Base-by-base conservation (phyloP, 2,888 invertebrate genomes). In the Sarcophaga rosellei region DNA sequence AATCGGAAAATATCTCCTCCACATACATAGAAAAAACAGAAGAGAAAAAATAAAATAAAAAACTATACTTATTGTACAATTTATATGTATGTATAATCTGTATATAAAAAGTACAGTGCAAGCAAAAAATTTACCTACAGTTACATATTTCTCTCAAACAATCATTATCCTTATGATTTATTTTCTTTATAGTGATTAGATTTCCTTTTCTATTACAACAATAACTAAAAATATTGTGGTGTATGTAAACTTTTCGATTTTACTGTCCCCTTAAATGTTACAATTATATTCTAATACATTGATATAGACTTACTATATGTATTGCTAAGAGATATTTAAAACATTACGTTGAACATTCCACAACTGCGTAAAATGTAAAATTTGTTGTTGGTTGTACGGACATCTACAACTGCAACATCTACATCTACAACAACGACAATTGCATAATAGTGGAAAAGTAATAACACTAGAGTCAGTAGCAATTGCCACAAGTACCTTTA, bases 271-370 rank as follows among this genome's bases (percentile, higher is more conserved):
- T 35, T 35, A 8, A 35, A 35, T 35, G 35, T 35, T 35, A 35
- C 35, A 35, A 35, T 35, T 35, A 35, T 10, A 35, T 10, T 35
- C 35, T 35, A 21, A 44, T 59, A 61, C 47, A 57, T 45, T 81
- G 20, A 57, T 81, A 45, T 59, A 81, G 63, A 70, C 57, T 70
- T 81, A 66, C 21, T 17, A 66, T 45, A 8, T 35, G 35, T 35
- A 35, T 17, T 61, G 59, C 62, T 69, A 75, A 69, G 63, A 79
- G 81, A 78, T 86, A 81, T 84, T 86, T 84, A 81, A 86, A 86
- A 78, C 81, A 84, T 78, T 81, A 68, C 73, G 66, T 78, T 81
- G 77, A 81, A 78, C 66, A 86, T 86, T 84, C 77, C 84, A 78
- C 81, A 86, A 86, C 77, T 84, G 77, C 59, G 77, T 80, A 77